Evolutionary conservation across 2,888 invertebrate species (phyloP), one percentile per base, ranked within the genome.

Genomic region (Acholoe squamosa): DNA sequence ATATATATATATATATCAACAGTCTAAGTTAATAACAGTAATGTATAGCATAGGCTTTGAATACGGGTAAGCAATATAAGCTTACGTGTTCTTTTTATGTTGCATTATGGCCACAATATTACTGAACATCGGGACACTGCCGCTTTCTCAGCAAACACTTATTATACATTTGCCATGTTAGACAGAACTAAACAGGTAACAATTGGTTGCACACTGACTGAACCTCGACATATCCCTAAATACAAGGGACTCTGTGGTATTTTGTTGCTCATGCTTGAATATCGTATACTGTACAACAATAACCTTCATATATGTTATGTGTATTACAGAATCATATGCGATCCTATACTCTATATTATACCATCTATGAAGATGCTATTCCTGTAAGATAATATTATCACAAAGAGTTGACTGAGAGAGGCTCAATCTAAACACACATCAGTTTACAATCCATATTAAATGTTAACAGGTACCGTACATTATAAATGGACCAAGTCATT

Each of bases 341-440:
- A 80, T 33, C 33, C 33, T n/a, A 22, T 80, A 7, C 34, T 80
- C 19, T 80, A 43, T 31, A 31, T n/a, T 76, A 76, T 80, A 80
- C 7, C 34, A 80, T 34, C 34, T 80, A 43, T 80, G 1, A 80
- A 80, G 80, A 19, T 80, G 33, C 19, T 80, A 80, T 80, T 80
- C 19, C 80, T 16, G 80, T 43, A 34, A 80, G 7, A 80, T 80
- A 43, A 43, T 43, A 43, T 43, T 43, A 80, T 80, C 80, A 80
- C 80, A 80, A 80, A 80, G 80, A 80, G 33, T 80, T 43, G 43
- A 80, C 80, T 80, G 80, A 80, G 80, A 76, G 76, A 80, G 80
- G 34, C 80, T n/a, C 80, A 80, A 80, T 80, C 43, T 33, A 80
- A 43, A 80, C 80, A 43, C 34, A 80, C 43, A 80, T 80, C 80